These are phyloP conservation scores for Sinhomidia bicolor DNA, from an alignment of 2,888 invertebrate genomes.

Conservation along the genomic window DNA sequence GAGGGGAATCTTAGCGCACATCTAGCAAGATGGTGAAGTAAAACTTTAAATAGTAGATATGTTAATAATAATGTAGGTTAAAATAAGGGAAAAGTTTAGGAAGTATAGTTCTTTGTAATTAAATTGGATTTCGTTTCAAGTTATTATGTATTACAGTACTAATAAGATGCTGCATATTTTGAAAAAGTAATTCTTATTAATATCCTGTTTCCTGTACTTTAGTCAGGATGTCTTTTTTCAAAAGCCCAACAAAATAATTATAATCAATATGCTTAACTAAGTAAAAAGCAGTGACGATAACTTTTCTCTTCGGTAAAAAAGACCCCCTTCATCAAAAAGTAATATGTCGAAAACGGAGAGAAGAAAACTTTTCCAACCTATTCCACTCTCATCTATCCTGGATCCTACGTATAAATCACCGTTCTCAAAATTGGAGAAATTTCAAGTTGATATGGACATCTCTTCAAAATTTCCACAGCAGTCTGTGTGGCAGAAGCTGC, in stretches of 20 bases:
- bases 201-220: not conserved
- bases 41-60: not conserved
- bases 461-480: not conserved
- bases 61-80: slow-evolving; percentile 25
- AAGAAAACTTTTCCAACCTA: slow-evolving; percentile 63
- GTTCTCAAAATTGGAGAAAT: slow-evolving; percentile 63
- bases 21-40: slow-evolving; percentile 42
- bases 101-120: slow-evolving; percentile 12
- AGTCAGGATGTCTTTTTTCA: slow-evolving; percentile 29
- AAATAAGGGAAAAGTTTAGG: not conserved
- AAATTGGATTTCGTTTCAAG: slow-evolving; percentile 6
- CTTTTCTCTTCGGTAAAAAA: not conserved
- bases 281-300: not conserved
- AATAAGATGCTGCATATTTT: not conserved
- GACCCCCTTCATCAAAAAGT: not conserved
- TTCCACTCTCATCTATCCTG: slow-evolving; percentile 62
- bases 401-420: slow-evolving; percentile 60
- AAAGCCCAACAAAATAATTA: not conserved
- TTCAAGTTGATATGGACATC: slow-evolving; percentile 64
- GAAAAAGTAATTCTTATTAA: not conserved
- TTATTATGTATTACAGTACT: not conserved
- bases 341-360: slow-evolving; percentile 63
- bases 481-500: slow-evolving; percentile 53
- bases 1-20: slow-evolving; percentile 1
- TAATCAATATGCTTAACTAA: not conserved